Conservation (phyloP, 1,140 invertebrate species). For the Halotydeus destructor region DNA sequence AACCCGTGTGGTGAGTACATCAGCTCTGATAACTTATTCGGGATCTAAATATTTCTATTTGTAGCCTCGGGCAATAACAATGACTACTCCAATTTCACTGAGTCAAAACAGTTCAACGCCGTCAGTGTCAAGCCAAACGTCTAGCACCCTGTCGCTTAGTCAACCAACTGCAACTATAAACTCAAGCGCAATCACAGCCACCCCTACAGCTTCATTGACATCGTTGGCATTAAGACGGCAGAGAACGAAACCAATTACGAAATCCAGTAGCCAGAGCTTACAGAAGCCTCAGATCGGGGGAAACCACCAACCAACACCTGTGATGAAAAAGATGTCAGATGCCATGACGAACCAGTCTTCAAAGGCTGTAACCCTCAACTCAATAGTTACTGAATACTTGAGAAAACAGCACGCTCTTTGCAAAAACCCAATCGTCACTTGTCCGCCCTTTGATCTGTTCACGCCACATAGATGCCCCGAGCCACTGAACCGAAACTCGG, state of each 20-base stretch:
- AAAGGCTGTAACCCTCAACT: constrained; percentile 46
- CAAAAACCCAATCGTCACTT: constrained; percentile 32
- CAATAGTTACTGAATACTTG: constrained; percentile 84
- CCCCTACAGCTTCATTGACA: no score
- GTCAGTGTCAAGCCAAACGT: not conserved
- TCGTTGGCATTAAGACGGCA: no score
- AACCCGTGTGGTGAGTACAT: no score
- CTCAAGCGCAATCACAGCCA: no score
- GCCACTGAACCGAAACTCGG: constrained; percentile 10
- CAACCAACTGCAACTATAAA: no score
- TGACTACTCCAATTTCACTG: no score
- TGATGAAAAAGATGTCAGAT: constrained; percentile 13
- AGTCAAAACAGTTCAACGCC: not conserved
- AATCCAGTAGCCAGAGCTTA: no score
- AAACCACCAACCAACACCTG: constrained; percentile 16
- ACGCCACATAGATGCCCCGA: constrained; percentile 22
- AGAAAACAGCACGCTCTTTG: constrained; percentile 54
- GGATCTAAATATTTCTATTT: no score
- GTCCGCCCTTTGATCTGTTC: constrained; percentile 33
- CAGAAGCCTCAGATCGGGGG: constrained; percentile 16
- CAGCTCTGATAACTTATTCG: no score
- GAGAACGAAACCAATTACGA: no score
- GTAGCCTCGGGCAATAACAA: no score
- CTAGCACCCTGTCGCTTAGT: not conserved
- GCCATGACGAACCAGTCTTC: not conserved